Percentiles rank a stretch among this genome's conserved stretches.
phyloP scores from a whole-genome alignment of 2,888 invertebrate genomes.

The Masnerella sp. region DNA sequence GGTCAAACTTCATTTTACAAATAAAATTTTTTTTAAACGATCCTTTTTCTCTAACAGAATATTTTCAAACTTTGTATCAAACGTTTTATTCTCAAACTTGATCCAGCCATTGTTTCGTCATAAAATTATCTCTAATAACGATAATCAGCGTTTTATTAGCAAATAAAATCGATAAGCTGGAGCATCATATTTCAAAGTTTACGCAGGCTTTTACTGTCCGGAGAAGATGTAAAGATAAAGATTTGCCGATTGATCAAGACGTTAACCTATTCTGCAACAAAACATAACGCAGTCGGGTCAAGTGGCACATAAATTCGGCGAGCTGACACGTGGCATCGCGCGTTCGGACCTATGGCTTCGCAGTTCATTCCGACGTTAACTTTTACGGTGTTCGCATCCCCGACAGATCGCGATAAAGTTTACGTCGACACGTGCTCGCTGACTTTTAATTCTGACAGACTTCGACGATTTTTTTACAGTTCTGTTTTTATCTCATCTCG shows the following conservation, averaged over 20 bases:
- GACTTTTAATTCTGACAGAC: conserved; percentile 42
- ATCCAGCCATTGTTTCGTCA: too few species aligned
- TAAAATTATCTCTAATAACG: too few species aligned
- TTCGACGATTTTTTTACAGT: too few species aligned
- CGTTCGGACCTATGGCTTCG: conserved; percentile 44
- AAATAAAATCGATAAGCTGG: too few species aligned
- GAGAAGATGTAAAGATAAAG: conserved; percentile 10
- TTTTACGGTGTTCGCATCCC: conserved; percentile 46
- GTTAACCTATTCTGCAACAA: conserved; percentile 18
- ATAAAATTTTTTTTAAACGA: too few species aligned
- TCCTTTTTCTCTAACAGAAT: too few species aligned
- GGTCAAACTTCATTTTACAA: too few species aligned
- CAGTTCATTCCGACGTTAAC: conserved; percentile 56
- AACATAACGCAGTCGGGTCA: conserved; percentile 31
- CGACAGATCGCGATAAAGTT: conserved; percentile 43
- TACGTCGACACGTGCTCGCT: conserved; percentile 20
- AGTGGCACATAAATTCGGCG: conserved; percentile 48
- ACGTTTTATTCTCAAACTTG: too few species aligned
- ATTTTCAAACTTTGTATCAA: too few species aligned
- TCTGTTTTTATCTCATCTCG: too few species aligned
- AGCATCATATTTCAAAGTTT: too few species aligned
- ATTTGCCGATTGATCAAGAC: conserved; percentile 21
- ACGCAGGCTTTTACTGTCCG: conserved; percentile 1
- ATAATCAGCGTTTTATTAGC: too few species aligned
- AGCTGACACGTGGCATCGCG: conserved; percentile 37